Evolutionary conservation across 2,113 vertebrate species (phyloP).

Genomic region (Centropus bengalensis): DNA sequence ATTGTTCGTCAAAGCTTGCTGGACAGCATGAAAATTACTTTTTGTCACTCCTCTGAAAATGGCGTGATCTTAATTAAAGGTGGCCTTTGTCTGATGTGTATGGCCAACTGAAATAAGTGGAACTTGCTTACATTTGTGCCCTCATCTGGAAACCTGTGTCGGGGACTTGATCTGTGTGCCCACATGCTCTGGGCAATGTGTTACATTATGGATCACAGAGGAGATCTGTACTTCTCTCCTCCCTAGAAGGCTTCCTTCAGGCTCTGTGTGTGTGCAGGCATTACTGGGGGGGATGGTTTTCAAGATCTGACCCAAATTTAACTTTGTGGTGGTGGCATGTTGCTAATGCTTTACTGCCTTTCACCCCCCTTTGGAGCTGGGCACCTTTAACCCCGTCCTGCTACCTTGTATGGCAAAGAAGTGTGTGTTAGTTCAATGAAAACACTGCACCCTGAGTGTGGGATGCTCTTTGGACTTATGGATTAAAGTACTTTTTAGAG

Average conservation of each 20-base stretch:
- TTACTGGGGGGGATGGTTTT: not conserved
- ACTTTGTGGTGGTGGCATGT: not conserved
- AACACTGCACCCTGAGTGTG: not conserved
- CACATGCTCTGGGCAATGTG: rapidly evolving
- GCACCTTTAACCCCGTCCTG: not conserved
- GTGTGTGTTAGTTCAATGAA: not conserved
- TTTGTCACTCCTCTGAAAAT: not conserved
- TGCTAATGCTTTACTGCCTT: not conserved
- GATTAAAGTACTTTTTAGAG: not conserved
- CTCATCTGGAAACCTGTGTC: rapidly evolving
- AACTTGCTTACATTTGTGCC: not conserved
- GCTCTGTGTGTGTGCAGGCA: rapidly evolving
- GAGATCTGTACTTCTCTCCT: rapidly evolving
- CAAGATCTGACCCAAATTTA: not conserved
- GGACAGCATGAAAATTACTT: not conserved
- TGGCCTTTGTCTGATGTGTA: not conserved
- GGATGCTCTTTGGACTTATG: not conserved
- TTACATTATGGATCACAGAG: no score
- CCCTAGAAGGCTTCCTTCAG: rapidly evolving
- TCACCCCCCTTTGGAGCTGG: not conserved
- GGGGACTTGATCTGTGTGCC: rapidly evolving
- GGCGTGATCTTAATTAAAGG: not conserved
- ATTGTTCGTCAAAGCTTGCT: not conserved
- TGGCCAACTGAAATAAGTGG: not conserved
- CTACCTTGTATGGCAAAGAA: not conserved